Evolutionary conservation across 2,888 invertebrate genomes (phyloP).

Genomic region (Norana najaformis): DNA sequence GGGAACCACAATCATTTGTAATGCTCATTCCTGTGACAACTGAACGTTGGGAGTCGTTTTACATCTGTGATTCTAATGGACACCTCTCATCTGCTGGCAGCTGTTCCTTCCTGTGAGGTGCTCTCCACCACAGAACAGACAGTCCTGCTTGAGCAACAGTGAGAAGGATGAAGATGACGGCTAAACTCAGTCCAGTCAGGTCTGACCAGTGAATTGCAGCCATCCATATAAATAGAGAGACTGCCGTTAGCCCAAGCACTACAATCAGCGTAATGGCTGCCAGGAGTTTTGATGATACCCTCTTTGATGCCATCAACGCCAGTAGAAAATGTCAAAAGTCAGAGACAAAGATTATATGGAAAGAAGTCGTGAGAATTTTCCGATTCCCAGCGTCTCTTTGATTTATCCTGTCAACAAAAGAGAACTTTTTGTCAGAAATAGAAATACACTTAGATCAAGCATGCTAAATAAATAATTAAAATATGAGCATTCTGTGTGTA

Average conservation of each 20-base stretch:
- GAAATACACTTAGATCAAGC: background rate
- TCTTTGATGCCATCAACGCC: background rate
- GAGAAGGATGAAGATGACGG: conserved; percentile 31
- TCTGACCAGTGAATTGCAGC: conserved; percentile 26
- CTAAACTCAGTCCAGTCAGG: conserved; percentile 31
- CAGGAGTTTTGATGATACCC: background rate
- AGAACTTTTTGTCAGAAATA: background rate
- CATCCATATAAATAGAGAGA: conserved; percentile 36
- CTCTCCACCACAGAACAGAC: conserved; percentile 28
- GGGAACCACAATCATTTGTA: background rate
- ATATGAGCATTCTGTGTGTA: background rate
- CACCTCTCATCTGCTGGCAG: background rate
- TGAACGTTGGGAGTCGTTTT: too few relatives aligned
- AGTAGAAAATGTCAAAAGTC: background rate
- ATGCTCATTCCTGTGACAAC: background rate
- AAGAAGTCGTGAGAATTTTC: background rate
- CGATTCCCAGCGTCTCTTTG: background rate
- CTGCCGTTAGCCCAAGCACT: conserved; percentile 27
- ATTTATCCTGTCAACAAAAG: background rate
- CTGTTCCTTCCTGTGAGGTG: background rate
- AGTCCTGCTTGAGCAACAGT: conserved; percentile 28
- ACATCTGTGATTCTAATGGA: background rate
- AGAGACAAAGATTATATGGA: background rate
- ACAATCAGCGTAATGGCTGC: conserved; percentile 21
- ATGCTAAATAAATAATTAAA: background rate